Conservation (phyloP, 2,113 vertebrate genomes). For the Alouatta palliata region DNA sequence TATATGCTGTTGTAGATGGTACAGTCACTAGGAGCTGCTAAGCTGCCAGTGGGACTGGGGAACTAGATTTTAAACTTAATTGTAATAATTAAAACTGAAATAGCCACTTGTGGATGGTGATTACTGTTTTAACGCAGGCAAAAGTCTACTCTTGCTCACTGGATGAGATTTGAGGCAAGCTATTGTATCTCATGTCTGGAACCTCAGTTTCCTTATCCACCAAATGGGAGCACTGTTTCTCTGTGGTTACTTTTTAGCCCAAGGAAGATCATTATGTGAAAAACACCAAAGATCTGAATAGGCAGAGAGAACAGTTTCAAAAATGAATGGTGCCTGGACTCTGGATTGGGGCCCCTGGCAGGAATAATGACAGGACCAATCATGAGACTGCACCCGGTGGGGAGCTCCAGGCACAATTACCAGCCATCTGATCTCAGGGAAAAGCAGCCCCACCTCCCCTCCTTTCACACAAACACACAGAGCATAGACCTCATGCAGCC, state of each 20-base stretch:
- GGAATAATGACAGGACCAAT: background rate
- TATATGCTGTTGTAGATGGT: background rate
- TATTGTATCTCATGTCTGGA: background rate
- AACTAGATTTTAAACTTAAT: background rate
- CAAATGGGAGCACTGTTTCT: background rate
- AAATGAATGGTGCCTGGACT: background rate
- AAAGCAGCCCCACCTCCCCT: background rate
- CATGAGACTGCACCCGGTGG: background rate
- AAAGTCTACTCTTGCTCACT: background rate
- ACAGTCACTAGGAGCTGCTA: background rate
- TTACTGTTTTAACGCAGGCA: background rate
- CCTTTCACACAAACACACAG: conserved; percentile 38
- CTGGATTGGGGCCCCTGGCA: background rate
- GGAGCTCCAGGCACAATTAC: background rate
- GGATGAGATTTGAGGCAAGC: background rate
- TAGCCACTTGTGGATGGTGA: background rate
- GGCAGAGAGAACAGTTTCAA: background rate
- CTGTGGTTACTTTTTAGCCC: background rate
- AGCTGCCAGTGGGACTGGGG: background rate
- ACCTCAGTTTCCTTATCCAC: background rate
- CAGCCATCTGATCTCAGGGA: background rate
- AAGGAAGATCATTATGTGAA: background rate
- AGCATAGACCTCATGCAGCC: conserved; percentile 74
- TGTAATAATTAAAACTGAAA: background rate
- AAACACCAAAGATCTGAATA: background rate